Percentiles rank a stretch among this genome's conserved stretches.
Conservation (phyloP, 37 sponge, comb jelly and placozoan genomes). For the Chondrosia reniformis region DNA sequence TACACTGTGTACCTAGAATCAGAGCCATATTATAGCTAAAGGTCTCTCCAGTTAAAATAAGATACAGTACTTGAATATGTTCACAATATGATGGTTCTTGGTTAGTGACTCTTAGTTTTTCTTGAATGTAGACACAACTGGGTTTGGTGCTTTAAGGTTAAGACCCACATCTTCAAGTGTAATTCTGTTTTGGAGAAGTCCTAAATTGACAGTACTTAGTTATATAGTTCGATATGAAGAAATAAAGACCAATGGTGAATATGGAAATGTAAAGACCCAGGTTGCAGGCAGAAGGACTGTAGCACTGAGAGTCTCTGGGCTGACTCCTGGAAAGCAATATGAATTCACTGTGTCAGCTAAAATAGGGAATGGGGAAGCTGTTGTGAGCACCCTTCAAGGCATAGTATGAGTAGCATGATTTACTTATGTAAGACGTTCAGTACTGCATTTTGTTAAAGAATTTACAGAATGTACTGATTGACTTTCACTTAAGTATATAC, state of each 20-base stretch:
- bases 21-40: no score
- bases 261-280: neutral
- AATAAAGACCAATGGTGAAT: neutral
- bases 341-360: constrained; percentile 15
- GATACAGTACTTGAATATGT: neutral
- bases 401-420: no score
- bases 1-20: no score
- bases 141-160: neutral
- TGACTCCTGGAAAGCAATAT: neutral
- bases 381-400: neutral
- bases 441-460: no score
- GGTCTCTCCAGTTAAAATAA: no score
- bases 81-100: neutral
- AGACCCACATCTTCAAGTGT: neutral
- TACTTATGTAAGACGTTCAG: no score
- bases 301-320: constrained; percentile 7
- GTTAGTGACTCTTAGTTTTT: neutral
- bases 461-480: no score
- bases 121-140: neutral
- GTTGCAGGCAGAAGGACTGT: neutral
- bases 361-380: neutral
- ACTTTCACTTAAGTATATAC: no score
- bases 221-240: constrained; percentile 8
- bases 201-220: neutral
- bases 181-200: neutral